Conservation (phyloP, 1,140 invertebrate species). For the Lordiphosa mommai region DNA sequence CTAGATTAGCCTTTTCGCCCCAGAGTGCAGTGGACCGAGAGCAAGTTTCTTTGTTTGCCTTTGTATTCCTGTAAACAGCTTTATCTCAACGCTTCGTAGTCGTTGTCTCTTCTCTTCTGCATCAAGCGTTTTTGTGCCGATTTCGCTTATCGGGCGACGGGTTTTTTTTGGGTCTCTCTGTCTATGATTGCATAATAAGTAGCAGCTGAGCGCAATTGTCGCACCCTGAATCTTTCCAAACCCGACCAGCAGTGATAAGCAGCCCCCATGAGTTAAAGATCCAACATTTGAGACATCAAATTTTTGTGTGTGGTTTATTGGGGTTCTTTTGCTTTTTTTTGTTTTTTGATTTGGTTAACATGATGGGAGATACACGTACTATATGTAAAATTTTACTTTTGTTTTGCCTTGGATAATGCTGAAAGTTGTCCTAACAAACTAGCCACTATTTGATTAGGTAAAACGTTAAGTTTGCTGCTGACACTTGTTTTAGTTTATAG, state of each 20-base stretch:
- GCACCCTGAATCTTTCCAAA: slow-evolving; percentile 27
- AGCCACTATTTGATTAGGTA: slow-evolving; percentile 36
- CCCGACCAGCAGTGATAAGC: not conserved
- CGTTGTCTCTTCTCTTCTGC: slow-evolving; percentile 53
- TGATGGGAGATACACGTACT: slow-evolving; percentile 52
- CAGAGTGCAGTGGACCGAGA: slow-evolving; percentile 1
- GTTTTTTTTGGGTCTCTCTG: slow-evolving; percentile 27
- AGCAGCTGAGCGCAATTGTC: not conserved
- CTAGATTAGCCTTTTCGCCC: no score
- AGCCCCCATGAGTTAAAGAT: not conserved
- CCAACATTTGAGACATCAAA: not conserved
- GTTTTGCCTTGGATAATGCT: slow-evolving; percentile 27
- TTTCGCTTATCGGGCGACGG: slow-evolving; percentile 38
- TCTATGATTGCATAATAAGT: slow-evolving; percentile 54
- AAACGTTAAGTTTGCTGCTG: slow-evolving; percentile 20
- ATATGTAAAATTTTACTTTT: slow-evolving; percentile 29
- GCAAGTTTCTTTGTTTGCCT: slow-evolving; percentile 49
- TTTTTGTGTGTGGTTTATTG: slow-evolving; percentile 47
- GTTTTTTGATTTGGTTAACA: slow-evolving; percentile 64
- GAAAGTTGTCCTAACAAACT: slow-evolving; percentile 39
- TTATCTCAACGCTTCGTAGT: slow-evolving; percentile 44
- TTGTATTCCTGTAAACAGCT: slow-evolving; percentile 71
- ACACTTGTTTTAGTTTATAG: slow-evolving; percentile 33
- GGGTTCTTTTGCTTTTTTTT: no score
- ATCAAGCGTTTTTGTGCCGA: slow-evolving; percentile 31